These are phyloP conservation scores for Plecotus auritus DNA, from an alignment of 2,113 vertebrate species.

Conservation along the genomic window DNA sequence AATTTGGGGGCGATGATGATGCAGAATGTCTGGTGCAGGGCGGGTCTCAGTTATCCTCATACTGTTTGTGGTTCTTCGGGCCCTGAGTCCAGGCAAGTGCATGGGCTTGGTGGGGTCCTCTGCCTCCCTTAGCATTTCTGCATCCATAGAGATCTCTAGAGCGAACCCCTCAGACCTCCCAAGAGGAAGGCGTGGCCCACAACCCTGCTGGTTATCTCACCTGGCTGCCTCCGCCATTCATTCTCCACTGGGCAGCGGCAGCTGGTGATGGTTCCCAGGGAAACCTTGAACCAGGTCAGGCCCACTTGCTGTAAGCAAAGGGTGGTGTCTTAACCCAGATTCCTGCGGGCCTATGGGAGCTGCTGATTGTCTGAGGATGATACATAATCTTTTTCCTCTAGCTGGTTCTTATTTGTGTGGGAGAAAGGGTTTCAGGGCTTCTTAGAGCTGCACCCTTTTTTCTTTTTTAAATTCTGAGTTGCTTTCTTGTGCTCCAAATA, in stretches of 20 bases:
- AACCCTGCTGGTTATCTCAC: too few species aligned
- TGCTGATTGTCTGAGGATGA: background rate
- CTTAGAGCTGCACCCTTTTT: background rate
- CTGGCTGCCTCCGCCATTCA: accelerated
- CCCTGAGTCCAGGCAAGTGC: background rate
- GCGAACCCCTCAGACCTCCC: accelerated
- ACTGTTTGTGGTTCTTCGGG: background rate
- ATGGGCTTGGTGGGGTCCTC: accelerated
- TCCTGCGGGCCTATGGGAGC: background rate
- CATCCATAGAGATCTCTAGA: background rate
- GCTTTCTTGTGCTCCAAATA: background rate
- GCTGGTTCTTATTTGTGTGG: background rate
- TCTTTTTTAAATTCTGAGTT: background rate
- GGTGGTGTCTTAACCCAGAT: background rate
- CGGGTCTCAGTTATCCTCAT: accelerated
- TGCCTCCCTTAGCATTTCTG: accelerated
- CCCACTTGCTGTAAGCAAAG: background rate
- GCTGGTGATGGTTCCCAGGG: background rate
- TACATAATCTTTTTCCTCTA: background rate
- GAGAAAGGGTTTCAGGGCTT: background rate
- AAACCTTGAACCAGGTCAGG: conserved; percentile 8
- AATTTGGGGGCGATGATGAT: accelerated
- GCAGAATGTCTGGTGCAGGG: too few species aligned
- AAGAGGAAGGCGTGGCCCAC: background rate
- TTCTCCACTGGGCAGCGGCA: background rate